Base-by-base conservation (phyloP, 2,113 vertebrate genomes). In the Bathybates hornii region DNA sequence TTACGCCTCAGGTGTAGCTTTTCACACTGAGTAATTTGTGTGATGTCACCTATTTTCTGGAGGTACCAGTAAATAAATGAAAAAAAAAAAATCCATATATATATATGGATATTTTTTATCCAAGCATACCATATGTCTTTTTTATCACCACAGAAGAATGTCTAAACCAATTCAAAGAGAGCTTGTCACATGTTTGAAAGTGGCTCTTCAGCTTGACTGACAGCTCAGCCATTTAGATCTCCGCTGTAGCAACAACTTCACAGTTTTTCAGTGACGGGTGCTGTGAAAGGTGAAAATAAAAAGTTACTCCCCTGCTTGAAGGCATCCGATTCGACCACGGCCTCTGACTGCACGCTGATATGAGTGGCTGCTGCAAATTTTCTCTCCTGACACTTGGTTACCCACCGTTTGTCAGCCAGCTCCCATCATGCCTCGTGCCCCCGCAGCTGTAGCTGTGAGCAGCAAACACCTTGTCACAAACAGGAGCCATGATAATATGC, bases 381-480 rank as follows among this genome's bases (percentile, higher is more conserved):
- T 57, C 68, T n/a, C 66, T 84, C 56, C 81, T 8, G 83, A 86
- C 48, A 68, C 89, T 89, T 16, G 43, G 90, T 81, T 87, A 82
- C 86, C 81, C 79, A 68, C 61, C 29, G 12, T 81, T 87, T 91
- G 84, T 85, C 89, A 88, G 87, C 84, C 80, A 78, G 89, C 85
- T 86, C 80, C 82, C 89, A 88, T 92, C 91, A 88, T 41, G 48
- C 89, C 84, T 32, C 73, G 50, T 48, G 53, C 63, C 85, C 41
- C 66, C 80, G 82, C 81, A 80, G 91, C 84, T 87, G 87, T 73
- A 88, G 83, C 89, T 82, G 81, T 41, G 34, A 84, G 87, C 66
- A 78, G 89, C 87, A 54, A 84, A 88, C 89, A 91, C 91, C 92
- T 86, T 82, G 87, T 87, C 88, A 89, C 73, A 73, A 45, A 81